Conservation (phyloP, 1,140 invertebrate genomes). For the Helicoverpa armigera region DNA sequence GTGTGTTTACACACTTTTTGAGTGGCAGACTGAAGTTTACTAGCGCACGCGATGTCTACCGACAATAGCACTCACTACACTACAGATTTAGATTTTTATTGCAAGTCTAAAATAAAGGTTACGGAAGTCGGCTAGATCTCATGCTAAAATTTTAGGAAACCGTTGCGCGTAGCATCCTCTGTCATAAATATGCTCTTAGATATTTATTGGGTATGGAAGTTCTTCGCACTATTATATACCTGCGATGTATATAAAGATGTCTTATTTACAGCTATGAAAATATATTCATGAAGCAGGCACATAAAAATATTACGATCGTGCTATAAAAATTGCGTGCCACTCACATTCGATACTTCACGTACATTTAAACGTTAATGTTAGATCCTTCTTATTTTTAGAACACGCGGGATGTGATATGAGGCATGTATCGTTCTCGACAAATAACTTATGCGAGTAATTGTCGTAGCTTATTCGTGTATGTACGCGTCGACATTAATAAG, state of each 20-base stretch:
- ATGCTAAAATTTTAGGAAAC: slow-evolving; percentile 28
- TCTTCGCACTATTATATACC: slow-evolving; percentile 14
- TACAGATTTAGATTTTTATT: slow-evolving; percentile 44
- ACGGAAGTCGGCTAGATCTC: slow-evolving; percentile 27
- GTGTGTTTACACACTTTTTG: slow-evolving; percentile 27
- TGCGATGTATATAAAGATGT: slow-evolving; percentile 39
- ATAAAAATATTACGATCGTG: slow-evolving; percentile 72
- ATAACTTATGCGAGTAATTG: not conserved
- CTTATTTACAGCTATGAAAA: slow-evolving; percentile 60
- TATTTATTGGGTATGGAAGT: slow-evolving; percentile 33
- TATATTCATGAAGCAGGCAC: slow-evolving; percentile 62
- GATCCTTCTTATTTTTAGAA: slow-evolving; percentile 44
- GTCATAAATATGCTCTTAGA: slow-evolving; percentile 39
- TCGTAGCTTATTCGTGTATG: not conserved
- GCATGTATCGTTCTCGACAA: not conserved
- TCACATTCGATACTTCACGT: slow-evolving; percentile 54
- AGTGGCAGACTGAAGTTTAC: slow-evolving; percentile 42
- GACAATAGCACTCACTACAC: slow-evolving; percentile 37
- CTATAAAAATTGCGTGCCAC: slow-evolving; percentile 66
- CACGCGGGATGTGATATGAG: slow-evolving; percentile 6
- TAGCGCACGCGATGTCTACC: slow-evolving; percentile 41
- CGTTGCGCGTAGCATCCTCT: slow-evolving; percentile 28
- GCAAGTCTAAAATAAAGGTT: slow-evolving; percentile 45
- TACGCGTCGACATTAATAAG: not conserved
- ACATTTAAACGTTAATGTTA: slow-evolving; percentile 50